Base-by-base conservation (phyloP, 2,797 vertebrate species). In the Enteromius thamalakanensis region DNA sequence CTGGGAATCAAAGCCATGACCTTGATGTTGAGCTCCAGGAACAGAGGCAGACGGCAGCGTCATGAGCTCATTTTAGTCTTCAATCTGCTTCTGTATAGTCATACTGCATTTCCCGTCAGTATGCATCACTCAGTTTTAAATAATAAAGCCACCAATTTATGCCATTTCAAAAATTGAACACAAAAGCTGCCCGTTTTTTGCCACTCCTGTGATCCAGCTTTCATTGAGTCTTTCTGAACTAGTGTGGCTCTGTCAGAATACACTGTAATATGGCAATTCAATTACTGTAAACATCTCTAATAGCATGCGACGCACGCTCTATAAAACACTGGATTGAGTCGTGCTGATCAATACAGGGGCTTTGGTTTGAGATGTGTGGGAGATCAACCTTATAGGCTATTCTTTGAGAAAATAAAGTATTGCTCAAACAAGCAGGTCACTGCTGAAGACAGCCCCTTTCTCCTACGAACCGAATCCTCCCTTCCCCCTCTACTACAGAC, bases 41-140 rank as follows among this genome's bases (percentile, higher is more conserved):
- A 72, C 26, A 21, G 12, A 47, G 1, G 10, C 11, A 32, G 58
- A 21, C 17, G 2, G 14, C 17, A 26, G 32, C 26, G 8, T 40
- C 49, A 42, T 58, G 17, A 29, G 34, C 14, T 40, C n/a, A 19
- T 58, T 45, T 42, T 60, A 23, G 37, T 60, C 40, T 45, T 58
- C 19, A 12, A 62, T 29, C 70, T 37, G 2, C 15, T 80, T 80
- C 78, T 80, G 78, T 23, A 14, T 80, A 58, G 21, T 69, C 29
- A 19, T 19, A 3, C 45, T 53, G 64, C 45, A 14, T 42, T 71
- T 70, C 51, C 32, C 15, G 23, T 60, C 29, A 1, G 37, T 14
- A 21, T 45, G 49, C 68, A 34, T 69, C 47, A 76, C 7, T 76
- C 7, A 9, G 23, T 40, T 58, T 23, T 1, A 2, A 29, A 80